A percentile compares a stretch with the other conserved stretches of the same genome.
Evolutionary conservation across 2,113 vertebrate genomes (phyloP).

Genomic region (Corythornis vintsioides): DNA sequence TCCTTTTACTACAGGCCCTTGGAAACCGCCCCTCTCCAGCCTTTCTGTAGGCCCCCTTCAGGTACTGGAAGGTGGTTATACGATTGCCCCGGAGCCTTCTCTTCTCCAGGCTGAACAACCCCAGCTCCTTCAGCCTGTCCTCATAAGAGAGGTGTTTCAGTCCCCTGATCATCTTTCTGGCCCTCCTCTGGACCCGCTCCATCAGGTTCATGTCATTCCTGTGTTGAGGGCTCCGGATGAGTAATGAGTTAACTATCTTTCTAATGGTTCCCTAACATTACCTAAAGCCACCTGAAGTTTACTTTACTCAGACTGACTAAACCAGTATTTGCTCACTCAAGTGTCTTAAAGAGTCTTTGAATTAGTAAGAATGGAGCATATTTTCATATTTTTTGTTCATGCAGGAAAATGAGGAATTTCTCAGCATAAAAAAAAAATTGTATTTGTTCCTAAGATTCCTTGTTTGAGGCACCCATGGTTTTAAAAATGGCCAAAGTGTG

Average conservation of each 20-base stretch:
- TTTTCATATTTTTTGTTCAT: not conserved
- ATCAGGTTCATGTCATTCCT: too few species aligned
- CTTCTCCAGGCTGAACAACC: too few species aligned
- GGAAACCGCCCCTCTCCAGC: too few species aligned
- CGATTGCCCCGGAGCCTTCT: too few species aligned
- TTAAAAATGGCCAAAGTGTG: not conserved
- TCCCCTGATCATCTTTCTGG: too few species aligned
- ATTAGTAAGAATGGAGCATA: not conserved
- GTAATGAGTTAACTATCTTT: not conserved
- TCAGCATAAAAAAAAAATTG: not conserved
- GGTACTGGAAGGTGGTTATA: too few species aligned
- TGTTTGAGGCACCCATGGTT: not conserved
- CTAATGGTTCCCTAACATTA: not conserved
- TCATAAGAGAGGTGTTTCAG: too few species aligned
- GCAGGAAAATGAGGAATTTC: not conserved
- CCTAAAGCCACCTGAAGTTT: not conserved
- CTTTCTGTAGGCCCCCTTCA: too few species aligned
- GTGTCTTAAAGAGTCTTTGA: not conserved
- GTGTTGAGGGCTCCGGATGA: not conserved
- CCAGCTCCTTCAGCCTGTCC: too few species aligned
- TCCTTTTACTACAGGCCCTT: too few species aligned
- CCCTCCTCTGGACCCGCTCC: too few species aligned
- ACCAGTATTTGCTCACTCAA: not conserved
- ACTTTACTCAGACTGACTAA: not conserved
- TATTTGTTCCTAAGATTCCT: not conserved